Percentiles rank a stretch among this genome's conserved stretches.
Conservation (phyloP, 2,113 vertebrate genomes). For the Campylomormyrus numenius region DNA sequence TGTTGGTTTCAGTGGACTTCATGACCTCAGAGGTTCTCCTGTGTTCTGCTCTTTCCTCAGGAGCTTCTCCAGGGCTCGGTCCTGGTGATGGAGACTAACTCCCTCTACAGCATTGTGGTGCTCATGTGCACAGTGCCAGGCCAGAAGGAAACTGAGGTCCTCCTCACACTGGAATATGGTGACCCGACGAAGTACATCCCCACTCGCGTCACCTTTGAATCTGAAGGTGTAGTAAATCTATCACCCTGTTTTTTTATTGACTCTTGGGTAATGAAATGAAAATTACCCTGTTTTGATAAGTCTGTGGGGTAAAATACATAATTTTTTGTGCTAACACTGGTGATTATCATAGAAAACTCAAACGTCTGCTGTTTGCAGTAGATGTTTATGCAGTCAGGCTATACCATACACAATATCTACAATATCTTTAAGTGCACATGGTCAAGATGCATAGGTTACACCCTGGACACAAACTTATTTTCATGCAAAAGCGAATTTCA, state of each 20-base stretch:
- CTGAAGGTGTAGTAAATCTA: constrained; percentile 43
- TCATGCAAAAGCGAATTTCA: background rate
- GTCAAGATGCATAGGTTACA: background rate
- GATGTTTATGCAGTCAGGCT: background rate
- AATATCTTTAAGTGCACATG: background rate
- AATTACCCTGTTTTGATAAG: background rate
- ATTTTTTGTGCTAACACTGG: background rate
- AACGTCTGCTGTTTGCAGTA: background rate
- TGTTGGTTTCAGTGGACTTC: background rate
- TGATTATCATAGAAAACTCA: background rate
- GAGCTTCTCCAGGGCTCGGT: constrained; percentile 44
- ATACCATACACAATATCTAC: background rate
- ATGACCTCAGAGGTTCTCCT: background rate
- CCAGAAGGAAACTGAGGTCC: constrained; percentile 27
- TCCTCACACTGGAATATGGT: constrained; percentile 53
- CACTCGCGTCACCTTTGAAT: constrained; percentile 46
- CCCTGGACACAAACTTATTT: background rate
- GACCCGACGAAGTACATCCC: constrained; percentile 54
- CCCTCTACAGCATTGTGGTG: constrained; percentile 52
- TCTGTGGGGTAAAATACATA: background rate
- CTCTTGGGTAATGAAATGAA: background rate
- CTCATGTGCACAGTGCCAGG: constrained; percentile 41
- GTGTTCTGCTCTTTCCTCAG: constrained; percentile 31
- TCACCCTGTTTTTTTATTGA: background rate
- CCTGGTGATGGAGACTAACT: constrained; percentile 62